A percentile compares a stretch with the other conserved stretches of the same genome.
These are phyloP conservation scores for Phocoena sinus DNA, from an alignment of 2,113 vertebrate genomes.

Conservation along the genomic window DNA sequence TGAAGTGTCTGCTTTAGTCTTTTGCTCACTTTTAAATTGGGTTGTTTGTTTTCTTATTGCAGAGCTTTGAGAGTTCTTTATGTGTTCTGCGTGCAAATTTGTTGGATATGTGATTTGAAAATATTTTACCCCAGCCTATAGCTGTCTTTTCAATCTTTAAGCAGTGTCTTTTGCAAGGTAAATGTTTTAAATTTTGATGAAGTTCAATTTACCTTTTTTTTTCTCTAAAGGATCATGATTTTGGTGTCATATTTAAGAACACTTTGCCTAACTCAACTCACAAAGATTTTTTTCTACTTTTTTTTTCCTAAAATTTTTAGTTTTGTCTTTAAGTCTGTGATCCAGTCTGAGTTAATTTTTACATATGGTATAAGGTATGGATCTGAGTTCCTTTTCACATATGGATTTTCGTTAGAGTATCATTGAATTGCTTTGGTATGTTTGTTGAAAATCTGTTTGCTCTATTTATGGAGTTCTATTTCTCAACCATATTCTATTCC, in stretches of 20 bases:
- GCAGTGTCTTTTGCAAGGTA: background rate
- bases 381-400: background rate
- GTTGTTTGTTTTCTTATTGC: background rate
- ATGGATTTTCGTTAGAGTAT: background rate
- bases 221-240: background rate
- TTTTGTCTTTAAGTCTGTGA: background rate
- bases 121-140: background rate
- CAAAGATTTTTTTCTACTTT: background rate
- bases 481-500: background rate
- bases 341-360: slow-evolving; percentile 15
- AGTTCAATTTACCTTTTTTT: background rate
- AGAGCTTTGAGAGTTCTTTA: background rate
- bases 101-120: background rate
- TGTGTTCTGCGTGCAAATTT: background rate
- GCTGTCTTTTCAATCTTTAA: background rate
- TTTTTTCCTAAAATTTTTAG: background rate
- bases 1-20: background rate
- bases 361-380: background rate
- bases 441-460: background rate
- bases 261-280: background rate
- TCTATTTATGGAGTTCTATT: background rate
- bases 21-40: background rate
- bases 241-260: background rate
- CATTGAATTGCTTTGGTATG: background rate
- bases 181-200: slow-evolving; percentile 12